Conservation (phyloP, 2,888 invertebrate species). For the Orchesellides sinensis region DNA sequence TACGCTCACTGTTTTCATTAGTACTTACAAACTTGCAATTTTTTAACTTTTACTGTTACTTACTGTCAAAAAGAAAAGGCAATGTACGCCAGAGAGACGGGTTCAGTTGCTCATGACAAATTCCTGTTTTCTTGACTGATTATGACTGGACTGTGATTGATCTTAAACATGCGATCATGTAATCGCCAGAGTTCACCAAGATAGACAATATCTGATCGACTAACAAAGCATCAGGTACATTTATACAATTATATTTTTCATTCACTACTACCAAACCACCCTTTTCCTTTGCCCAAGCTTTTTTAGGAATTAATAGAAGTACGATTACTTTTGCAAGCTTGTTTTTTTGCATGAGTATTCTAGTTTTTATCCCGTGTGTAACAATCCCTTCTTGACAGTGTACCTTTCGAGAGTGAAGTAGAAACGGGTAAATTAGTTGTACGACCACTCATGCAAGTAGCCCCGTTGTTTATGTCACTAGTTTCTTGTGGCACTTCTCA, state of each 20-base stretch:
- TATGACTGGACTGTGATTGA: constrained; percentile 63
- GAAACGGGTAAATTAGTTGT: constrained; percentile 36
- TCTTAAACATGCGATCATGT: constrained; percentile 24
- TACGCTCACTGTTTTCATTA: too few species aligned
- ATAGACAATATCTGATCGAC: constrained; percentile 1
- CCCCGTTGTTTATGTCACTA: constrained; percentile 11
- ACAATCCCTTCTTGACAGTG: too few species aligned
- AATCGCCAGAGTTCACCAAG: constrained; percentile 33
- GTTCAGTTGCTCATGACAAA: constrained; percentile 62
- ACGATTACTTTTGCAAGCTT: constrained; percentile 1
- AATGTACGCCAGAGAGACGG: constrained; percentile 50
- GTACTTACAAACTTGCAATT: constrained; percentile 23
- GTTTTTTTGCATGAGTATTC: constrained; percentile 8
- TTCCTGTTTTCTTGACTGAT: constrained; percentile 59
- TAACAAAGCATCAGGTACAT: not conserved
- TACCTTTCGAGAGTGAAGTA: not conserved
- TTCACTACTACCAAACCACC: too few species aligned
- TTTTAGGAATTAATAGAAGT: constrained; percentile 3
- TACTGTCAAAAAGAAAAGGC: constrained; percentile 41
- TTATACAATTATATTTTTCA: constrained; percentile 11
- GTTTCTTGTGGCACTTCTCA: constrained; percentile 15
- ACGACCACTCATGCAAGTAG: constrained; percentile 38
- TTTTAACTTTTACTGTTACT: constrained; percentile 61
- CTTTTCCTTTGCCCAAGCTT: constrained; percentile 1
- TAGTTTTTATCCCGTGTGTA: not conserved